Evolutionary conservation across 2,113 vertebrate species (phyloP).

Genomic region (Saccopteryx leptura): DNA sequence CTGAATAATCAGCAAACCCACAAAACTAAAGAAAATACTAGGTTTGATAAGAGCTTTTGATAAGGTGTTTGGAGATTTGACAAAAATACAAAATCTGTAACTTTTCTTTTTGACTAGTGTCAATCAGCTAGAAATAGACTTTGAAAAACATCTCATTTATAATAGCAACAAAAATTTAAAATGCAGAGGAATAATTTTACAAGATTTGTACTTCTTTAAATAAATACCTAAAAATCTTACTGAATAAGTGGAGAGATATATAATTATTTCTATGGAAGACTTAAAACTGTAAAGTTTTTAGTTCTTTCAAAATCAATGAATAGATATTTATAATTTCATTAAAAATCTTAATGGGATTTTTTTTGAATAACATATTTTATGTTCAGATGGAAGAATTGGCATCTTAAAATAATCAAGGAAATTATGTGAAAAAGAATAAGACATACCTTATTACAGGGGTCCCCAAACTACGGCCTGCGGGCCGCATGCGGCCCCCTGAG

Average conservation of each 20-base stretch:
- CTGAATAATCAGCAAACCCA: neutral
- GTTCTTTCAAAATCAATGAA: slow-evolving; percentile 44
- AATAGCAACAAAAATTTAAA: neutral
- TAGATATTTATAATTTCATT: neutral
- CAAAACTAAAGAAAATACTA: neutral
- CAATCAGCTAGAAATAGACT: neutral
- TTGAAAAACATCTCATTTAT: slow-evolving; percentile 2
- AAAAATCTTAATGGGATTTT: neutral
- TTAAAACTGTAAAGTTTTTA: slow-evolving; percentile 26
- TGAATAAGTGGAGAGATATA: neutral
- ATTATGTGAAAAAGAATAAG: slow-evolving; percentile 7
- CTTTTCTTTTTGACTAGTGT: slow-evolving; percentile 19
- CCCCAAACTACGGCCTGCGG: too few relatives aligned
- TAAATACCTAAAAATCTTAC: neutral
- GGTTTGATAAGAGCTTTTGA: neutral
- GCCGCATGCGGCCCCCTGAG: too few relatives aligned
- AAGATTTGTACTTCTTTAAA: neutral
- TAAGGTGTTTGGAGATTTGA: slow-evolving; percentile 40
- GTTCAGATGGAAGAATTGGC: neutral
- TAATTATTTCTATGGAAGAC: neutral
- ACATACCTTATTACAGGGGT: neutral
- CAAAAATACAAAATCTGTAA: neutral
- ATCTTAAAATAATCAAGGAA: slow-evolving; percentile 40
- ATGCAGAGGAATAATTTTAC: slow-evolving; percentile 27
- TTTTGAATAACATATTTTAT: neutral